Percentiles rank a stretch among this genome's conserved stretches.
These are phyloP conservation scores for Psephotus haematonotus DNA, from an alignment of 2,113 vertebrate species.

Conservation along the genomic window DNA sequence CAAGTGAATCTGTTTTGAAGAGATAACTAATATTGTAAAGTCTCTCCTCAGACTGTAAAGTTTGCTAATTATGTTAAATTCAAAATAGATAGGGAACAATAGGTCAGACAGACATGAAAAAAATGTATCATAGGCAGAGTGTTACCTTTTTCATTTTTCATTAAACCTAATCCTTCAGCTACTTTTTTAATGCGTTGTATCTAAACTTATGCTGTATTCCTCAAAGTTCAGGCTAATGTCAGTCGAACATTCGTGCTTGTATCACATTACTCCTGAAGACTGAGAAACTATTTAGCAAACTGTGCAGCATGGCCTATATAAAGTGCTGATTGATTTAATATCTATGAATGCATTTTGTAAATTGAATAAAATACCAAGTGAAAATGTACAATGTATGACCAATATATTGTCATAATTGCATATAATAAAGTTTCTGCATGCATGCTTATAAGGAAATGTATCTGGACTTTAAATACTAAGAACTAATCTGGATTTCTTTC, in stretches of 20 bases:
- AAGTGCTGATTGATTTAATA: not conserved
- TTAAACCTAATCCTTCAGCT: not conserved
- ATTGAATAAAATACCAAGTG: not conserved
- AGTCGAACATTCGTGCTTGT: not conserved
- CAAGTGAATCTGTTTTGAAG: not conserved
- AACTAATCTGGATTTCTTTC: not conserved
- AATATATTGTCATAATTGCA: not conserved
- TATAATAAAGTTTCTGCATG: not conserved
- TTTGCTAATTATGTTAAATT: not conserved
- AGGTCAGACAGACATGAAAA: not conserved
- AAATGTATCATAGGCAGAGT: not conserved
- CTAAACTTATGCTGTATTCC: not conserved
- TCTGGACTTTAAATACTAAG: not conserved
- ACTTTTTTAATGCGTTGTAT: not conserved
- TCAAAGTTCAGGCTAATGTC: slow-evolving; percentile 20
- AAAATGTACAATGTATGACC: not conserved
- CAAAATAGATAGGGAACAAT: not conserved
- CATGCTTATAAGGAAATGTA: not conserved
- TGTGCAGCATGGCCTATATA: not conserved
- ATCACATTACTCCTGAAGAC: slow-evolving; percentile 17
- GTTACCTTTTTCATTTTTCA: not conserved
- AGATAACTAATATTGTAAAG: not conserved
- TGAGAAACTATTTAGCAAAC: not conserved
- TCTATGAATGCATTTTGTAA: not conserved
- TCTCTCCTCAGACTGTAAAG: not conserved